Percentiles rank a stretch among this genome's conserved stretches.
phyloP scores from a whole-genome alignment of 2,888 invertebrate species.

The Halocaridina rubra region DNA sequence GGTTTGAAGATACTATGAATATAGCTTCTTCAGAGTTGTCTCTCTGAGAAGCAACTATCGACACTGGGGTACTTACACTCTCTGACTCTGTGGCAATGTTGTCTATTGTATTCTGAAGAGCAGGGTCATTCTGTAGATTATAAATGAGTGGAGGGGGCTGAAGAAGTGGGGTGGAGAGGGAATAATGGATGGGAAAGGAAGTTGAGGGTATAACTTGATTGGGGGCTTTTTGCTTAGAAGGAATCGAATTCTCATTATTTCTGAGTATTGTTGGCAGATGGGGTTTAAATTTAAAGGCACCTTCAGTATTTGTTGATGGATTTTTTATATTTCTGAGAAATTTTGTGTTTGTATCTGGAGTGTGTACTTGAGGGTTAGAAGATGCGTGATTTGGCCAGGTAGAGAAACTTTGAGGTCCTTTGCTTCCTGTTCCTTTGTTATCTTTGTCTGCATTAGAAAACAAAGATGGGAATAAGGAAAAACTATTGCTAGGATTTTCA shows the following conservation, averaged over 20 bases:
- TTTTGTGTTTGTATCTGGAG: neutral
- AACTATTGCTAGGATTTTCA: neutral
- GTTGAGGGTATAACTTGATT: neutral
- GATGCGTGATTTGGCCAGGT: no score
- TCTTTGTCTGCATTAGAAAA: slow-evolving; percentile 20
- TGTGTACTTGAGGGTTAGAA: no score
- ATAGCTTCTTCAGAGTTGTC: neutral
- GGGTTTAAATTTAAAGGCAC: slow-evolving; percentile 12
- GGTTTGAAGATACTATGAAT: neutral
- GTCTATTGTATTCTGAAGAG: neutral
- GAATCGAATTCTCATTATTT: neutral
- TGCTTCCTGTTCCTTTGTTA: neutral
- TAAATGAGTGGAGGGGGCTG: neutral
- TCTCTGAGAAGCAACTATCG: no score
- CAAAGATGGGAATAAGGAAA: neutral
- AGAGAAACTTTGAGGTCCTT: no score
- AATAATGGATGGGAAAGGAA: neutral
- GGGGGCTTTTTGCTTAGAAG: neutral
- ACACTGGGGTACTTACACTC: neutral
- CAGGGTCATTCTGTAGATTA: no score
- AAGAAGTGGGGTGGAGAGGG: neutral
- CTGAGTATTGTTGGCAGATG: neutral
- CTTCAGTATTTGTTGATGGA: neutral
- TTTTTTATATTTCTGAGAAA: neutral
- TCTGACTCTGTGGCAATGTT: neutral